Conservation (phyloP, 2,888 invertebrate genomes). For the Alloscopus bannaensis region DNA sequence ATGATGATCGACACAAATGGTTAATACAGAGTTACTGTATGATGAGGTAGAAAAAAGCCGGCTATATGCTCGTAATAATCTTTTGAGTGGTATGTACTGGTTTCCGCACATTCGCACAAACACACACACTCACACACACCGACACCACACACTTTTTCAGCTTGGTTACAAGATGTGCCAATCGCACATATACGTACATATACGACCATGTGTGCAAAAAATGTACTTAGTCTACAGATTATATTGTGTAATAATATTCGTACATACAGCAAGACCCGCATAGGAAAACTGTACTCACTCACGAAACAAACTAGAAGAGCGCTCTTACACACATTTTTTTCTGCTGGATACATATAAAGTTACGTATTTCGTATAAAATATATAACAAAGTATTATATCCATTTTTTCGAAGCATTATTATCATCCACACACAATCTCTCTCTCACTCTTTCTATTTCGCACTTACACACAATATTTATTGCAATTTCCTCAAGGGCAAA, state of each 20-base stretch:
- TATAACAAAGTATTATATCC: no score
- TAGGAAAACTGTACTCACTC: not conserved
- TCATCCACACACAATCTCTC: slow-evolving; percentile 5
- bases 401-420: no score
- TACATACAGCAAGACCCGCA: no score
- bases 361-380: no score
- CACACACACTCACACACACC: not conserved
- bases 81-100: not conserved
- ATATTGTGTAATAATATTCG: not conserved
- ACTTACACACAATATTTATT: slow-evolving; percentile 22
- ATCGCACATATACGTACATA: slow-evolving; percentile 13
- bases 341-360: no score
- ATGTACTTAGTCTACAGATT: not conserved
- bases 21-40: not conserved
- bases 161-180: slow-evolving; percentile 10
- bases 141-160: not conserved
- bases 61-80: not conserved
- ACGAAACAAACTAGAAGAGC: not conserved
- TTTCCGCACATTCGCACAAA: not conserved
- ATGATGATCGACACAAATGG: slow-evolving; percentile 1
- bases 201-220: not conserved
- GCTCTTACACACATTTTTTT: not conserved
- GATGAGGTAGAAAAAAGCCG: not conserved
- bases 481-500: slow-evolving; percentile 18
- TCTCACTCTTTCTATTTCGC: not conserved